Conservation (phyloP, 2,888 invertebrate genomes). For the Chirona hameri region DNA sequence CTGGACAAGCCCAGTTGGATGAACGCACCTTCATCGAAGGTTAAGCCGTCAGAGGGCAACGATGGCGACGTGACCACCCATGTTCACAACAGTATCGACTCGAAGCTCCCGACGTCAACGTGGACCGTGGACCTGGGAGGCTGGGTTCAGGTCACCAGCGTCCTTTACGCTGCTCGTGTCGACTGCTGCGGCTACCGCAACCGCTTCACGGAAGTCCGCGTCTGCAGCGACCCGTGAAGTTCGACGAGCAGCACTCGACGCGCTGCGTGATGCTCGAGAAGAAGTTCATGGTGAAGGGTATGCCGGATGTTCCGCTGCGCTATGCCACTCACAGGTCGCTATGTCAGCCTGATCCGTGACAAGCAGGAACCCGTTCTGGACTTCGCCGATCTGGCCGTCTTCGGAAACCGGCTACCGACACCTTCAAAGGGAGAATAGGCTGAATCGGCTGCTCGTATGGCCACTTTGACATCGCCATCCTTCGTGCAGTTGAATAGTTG, state of each 20-base stretch:
- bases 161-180: background rate
- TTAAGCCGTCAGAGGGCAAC: no score
- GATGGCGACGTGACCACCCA: background rate
- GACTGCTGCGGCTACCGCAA: background rate
- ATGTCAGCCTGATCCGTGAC: background rate
- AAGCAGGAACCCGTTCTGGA: background rate
- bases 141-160: background rate
- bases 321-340: background rate
- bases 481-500: no score
- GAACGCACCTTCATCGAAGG: background rate
- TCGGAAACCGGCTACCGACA: background rate
- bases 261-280: background rate
- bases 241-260: background rate
- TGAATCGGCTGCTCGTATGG: no score
- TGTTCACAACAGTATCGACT: background rate
- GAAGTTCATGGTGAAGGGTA: background rate
- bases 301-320: background rate
- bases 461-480: no score
- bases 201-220: background rate
- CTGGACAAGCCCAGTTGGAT: background rate
- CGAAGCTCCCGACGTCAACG: background rate
- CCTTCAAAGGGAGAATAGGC: no score
- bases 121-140: background rate
- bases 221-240: background rate
- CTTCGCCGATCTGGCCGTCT: conserved; percentile 1